Evolutionary conservation across 2,797 vertebrate species (phyloP), one percentile per base, ranked within the genome.

Genomic region (Gymnothorax javanicus): DNA sequence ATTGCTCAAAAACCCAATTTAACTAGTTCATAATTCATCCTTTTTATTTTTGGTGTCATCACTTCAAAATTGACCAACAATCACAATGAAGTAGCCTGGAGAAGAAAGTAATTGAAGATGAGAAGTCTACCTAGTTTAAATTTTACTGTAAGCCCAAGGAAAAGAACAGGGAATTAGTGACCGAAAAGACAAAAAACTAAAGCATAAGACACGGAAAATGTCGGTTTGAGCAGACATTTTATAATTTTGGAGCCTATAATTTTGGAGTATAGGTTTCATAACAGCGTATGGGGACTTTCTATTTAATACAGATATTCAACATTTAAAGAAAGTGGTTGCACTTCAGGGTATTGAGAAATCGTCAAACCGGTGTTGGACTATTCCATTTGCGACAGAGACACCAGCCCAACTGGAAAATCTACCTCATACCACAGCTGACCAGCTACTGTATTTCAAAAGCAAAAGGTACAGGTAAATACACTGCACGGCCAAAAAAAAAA

Each of bases 331-430:
- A 60, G 77, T 81, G 20, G 73, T 7, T 50, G 33, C 64, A 69
- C 23, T 69, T 69, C n/a, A 69, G 4, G 75, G 59, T 50, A 71
- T 13, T 59, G 84, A 84, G 69, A 67, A 67, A 83, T 57, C 56
- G 25, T 54, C 50, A 43, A 57, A n/a, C 25, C 50, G 54, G 57
- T 56, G 83, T 67, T 20, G 7, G 12, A 73, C 8, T 86, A 17
- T 13, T 27, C 23, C 4, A 12, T 20, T 60, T 23, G 82, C 4
- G 54, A 85, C 84, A 59, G 87, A 25, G 64, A n/a, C 23, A 69
- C 64, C 25, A n/a, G 89, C 77, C 86, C 1, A 87, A 91, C 92
- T 85, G 88, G 90, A 92, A 91, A 88, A 52, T 85, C 85, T 52
- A 86, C 77, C 11, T 7, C 69, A 67, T 83, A 87, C 86, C 62